phyloP scores from a whole-genome alignment of 1,140 invertebrate species.

The Drosophila littoralis region DNA sequence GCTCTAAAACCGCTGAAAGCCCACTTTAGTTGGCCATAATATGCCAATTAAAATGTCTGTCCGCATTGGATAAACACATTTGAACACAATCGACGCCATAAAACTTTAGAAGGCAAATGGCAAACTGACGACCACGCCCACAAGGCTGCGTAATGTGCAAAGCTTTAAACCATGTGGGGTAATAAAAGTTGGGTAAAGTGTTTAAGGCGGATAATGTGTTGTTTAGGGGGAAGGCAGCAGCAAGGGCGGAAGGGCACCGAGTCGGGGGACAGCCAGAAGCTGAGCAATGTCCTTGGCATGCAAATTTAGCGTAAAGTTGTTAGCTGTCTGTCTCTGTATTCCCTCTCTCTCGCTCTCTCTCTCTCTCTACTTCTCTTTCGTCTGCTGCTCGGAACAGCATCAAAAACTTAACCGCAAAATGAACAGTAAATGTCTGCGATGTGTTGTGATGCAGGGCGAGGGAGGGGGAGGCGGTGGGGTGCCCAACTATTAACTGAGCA shows the following conservation, averaged over 20 bases:
- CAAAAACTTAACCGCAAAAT: slow-evolving; percentile 9
- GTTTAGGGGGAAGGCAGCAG: neutral
- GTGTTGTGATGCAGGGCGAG: no score
- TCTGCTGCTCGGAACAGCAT: neutral
- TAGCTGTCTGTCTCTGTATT: slow-evolving; percentile 5
- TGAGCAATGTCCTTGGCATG: slow-evolving; percentile 26
- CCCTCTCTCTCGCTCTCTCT: neutral
- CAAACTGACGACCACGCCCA: slow-evolving; percentile 1
- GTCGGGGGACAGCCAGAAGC: neutral
- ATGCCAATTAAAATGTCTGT: slow-evolving; percentile 33
- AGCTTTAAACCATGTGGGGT: slow-evolving; percentile 36
- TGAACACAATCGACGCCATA: slow-evolving; percentile 13
- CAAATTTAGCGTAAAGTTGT: slow-evolving; percentile 42
- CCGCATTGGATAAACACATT: slow-evolving; percentile 28
- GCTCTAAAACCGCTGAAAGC: slow-evolving; percentile 17
- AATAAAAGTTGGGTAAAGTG: slow-evolving; percentile 29
- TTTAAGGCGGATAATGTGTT: slow-evolving; percentile 8
- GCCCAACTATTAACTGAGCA: slow-evolving; percentile 1
- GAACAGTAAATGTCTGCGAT: no score
- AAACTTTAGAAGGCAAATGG: slow-evolving; percentile 35
- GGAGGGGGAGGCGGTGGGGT: no score
- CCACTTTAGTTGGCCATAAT: slow-evolving; percentile 17
- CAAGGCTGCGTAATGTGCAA: neutral
- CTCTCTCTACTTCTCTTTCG: neutral
- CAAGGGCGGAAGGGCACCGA: no score